Evolutionary conservation across 2,888 invertebrate genomes (phyloP), one percentile per base, ranked within the genome.

Genomic region (Aquatica leii): DNA sequence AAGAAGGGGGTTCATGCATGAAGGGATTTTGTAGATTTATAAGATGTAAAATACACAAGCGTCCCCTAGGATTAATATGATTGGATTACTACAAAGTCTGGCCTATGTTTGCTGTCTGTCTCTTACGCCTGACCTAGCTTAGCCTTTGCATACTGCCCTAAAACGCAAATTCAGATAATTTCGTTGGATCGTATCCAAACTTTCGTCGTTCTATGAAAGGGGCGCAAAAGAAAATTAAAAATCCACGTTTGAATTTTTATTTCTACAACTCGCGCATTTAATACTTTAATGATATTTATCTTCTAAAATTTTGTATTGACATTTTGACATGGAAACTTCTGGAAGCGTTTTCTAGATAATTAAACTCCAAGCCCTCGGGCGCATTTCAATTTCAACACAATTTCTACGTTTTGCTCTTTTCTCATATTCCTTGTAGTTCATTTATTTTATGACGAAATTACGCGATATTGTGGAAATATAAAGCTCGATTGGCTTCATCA

Each of bases 151-250:
- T 48, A 41, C 55, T 49, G 41, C 51, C 65, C 64, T 61, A 61
- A 65, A 64, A 69, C 69, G 67, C 67, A 64, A 67, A 69, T 69
- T 69, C 65, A 67, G 67, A 64, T 69, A 67, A 69, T 67, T 67
- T 66, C 43, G 64, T 69, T 69, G 69, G 69, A 63, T 65, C 59
- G 17, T 54, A 54, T 67, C 69, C 69, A 69, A 68, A 64, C 59
- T 52, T 66, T 37, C 37, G 35, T 14, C 50, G 15, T 62, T 52
- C 24, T 24, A 24, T 41, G 15, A 40, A 41, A 63, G 58, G 18
- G 40, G 51, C 18, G 31, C 56, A 20, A 31, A 34, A 35, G 53
- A 41, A 58, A 62, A 60, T 59, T 59, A 59, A 59, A 59, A 53
- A 37, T 53, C 24, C 43, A 21, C 20, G 2, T 14, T 12, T 21